Conservation (phyloP, 2,113 vertebrate species). For the Periophthalmus modestus region DNA sequence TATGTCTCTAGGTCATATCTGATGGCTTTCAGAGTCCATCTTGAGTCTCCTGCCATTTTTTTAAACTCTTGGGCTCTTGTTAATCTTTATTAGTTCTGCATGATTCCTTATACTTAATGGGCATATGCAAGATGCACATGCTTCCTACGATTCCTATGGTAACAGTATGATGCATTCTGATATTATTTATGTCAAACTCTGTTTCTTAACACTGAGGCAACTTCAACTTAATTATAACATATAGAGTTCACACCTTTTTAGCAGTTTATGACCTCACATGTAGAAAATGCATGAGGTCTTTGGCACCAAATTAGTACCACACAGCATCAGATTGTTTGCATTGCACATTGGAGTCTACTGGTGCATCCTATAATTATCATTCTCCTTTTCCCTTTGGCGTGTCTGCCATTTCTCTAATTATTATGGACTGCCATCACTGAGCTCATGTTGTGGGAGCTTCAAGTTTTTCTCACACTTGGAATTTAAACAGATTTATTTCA, state of each 20-base stretch:
- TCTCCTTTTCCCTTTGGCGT: slow-evolving; percentile 26
- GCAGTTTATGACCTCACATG: slow-evolving; percentile 5
- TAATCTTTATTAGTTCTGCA: too few relatives aligned
- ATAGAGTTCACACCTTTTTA: background rate
- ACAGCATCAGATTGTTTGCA: slow-evolving; percentile 40
- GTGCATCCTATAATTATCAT: slow-evolving; percentile 38
- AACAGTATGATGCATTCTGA: too few relatives aligned
- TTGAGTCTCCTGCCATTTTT: too few relatives aligned
- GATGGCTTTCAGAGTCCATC: too few relatives aligned
- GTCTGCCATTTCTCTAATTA: slow-evolving; percentile 27
- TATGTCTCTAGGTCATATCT: background rate
- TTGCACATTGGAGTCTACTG: slow-evolving; percentile 39
- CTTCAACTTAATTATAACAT: background rate
- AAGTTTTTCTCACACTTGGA: slow-evolving; percentile 51
- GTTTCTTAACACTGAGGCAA: background rate
- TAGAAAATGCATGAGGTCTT: slow-evolving; percentile 11
- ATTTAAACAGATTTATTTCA: slow-evolving; percentile 17
- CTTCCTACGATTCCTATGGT: too few relatives aligned
- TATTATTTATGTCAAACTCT: too few relatives aligned
- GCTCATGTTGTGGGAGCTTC: slow-evolving; percentile 47
- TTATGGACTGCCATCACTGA: slow-evolving; percentile 48
- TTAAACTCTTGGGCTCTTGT: too few relatives aligned
- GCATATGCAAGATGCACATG: too few relatives aligned
- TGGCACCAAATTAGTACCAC: slow-evolving; percentile 23
- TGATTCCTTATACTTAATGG: too few relatives aligned